Evolutionary conservation across 2,113 vertebrate species (phyloP), one percentile per base, ranked within the genome.

Genomic region (Haemorhous mexicanus): DNA sequence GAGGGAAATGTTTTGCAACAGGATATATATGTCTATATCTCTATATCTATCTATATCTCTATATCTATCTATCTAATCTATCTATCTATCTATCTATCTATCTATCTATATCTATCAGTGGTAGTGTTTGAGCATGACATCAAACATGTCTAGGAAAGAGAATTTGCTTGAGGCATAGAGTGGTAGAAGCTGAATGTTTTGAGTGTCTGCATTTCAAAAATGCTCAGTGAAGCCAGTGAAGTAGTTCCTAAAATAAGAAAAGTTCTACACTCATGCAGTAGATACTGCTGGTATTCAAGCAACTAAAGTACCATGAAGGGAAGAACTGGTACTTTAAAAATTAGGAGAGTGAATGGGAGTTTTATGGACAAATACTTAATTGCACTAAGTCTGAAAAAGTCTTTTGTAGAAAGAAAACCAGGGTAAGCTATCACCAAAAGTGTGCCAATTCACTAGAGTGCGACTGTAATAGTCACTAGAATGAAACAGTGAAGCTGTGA

Each of bases 141-240:
- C 27, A 41, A 62, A 83, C 43, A 72, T 3, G 6, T 67, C 16
- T 55, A 83, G 67, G 67, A 87, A 89, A 75, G 35, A 75, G 19
- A 67, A 86, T 74, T 89, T 78, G 18, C 9, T 66, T 2, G 5
- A 62, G 66, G 30, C 24, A 33, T 10, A 58, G 35, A 84, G 78
- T 76, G 46, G 41, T 49, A 75, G 53, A 72, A 22, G 19, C 33
- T 84, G 79, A 84, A 55, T 68, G 58, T 58, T 95, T 62, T 64
- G 49, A 81, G 47, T 68, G 30, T 55, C 35, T 81, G 63, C 44
- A 33, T 95, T 93, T 92, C 41, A 73, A 68, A 84, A 92, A 81
- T 61, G 37, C 21, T 69, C 50, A 59, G 35, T 64, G 58, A 89
- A 82, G 53, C 43, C 13, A 43, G 24, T 53, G 53, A 63, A 63